Base-by-base conservation (phyloP, 2,888 invertebrate genomes). In the Polydesmus complanatus region DNA sequence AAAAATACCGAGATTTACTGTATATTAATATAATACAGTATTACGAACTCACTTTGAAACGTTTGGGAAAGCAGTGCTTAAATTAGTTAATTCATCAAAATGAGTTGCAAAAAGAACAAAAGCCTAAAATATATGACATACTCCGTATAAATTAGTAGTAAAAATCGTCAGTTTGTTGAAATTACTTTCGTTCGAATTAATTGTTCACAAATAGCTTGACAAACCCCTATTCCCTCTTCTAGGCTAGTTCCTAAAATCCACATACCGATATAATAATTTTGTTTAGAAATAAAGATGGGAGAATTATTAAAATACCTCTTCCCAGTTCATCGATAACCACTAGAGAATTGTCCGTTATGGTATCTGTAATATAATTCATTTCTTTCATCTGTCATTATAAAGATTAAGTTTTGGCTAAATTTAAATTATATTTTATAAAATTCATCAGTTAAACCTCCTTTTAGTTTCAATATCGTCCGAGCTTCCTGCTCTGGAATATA, bases 241-340 rank as follows among this genome's bases (percentile, higher is more conserved):
- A 81, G 76, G 61, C 83, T 82, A 2, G 91, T 92, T 0, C 86
- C 74, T 74, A 27, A 2, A n/a, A n/a, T n/a, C n/a, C n/a, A n/a
- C n/a, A n/a, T n/a, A n/a, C n/a, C n/a, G n/a, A n/a, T n/a, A n/a
- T n/a, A n/a, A n/a, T n/a, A n/a, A n/a, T n/a, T n/a, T n/a, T n/a
- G n/a, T n/a, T n/a, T n/a, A n/a, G n/a, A n/a, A n/a, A n/a, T n/a
- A n/a, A n/a, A n/a, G n/a, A n/a, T n/a, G n/a, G n/a, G n/a, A n/a
- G n/a, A n/a, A n/a, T n/a, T n/a, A n/a, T n/a, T n/a, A n/a, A n/a
- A n/a, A n/a, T n/a, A 76, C 79, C 87, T 69, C 88, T 80, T 69
- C 92, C 91, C 14, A 93, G 76, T 74, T 95, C 95, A 72, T 95
- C 95, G 63, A 94, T 81, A 62, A 95, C 82, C 8, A 95, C 81